phyloP scores from a whole-genome alignment of 2,888 invertebrate species.

The Scaptodrosophila latifasciaeformis region DNA sequence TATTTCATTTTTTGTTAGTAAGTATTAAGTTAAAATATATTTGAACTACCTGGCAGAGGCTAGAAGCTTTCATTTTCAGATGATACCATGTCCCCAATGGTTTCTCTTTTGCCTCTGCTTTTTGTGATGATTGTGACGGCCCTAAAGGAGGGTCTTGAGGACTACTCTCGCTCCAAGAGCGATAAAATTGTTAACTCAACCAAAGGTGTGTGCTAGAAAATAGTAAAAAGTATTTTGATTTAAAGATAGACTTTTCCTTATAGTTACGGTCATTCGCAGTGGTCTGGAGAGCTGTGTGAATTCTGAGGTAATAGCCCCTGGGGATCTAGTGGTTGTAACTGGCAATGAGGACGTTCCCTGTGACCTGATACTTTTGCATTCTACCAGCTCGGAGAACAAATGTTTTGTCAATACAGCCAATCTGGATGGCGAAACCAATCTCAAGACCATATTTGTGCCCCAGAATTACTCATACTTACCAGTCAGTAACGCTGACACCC shows the following conservation, averaged over 20 bases:
- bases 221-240: background rate
- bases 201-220: conserved; percentile 74
- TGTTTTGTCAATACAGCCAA: conserved; percentile 91
- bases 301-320: conserved; percentile 80
- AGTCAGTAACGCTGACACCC: conserved; percentile 50
- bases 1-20: conserved; percentile 81
- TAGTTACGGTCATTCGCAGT: conserved; percentile 79
- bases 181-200: conserved; percentile 85
- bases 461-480: conserved; percentile 47
- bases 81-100: conserved; percentile 85
- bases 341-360: conserved; percentile 86
- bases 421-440: conserved; percentile 81
- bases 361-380: conserved; percentile 84
- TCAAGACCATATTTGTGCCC: conserved; percentile 71
- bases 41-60: too few species aligned
- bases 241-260: background rate
- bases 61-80: conserved; percentile 76
- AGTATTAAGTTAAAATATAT: conserved; percentile 51
- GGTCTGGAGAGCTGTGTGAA: conserved; percentile 77
- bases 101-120: conserved; percentile 83
- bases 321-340: conserved; percentile 83
- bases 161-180: conserved; percentile 83
- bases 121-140: conserved; percentile 88
- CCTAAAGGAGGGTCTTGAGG: conserved; percentile 89
- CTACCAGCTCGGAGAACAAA: conserved; percentile 80